Evolutionary conservation across 1,140 invertebrate genomes (phyloP).

Genomic region (Drosophila elegans): DNA sequence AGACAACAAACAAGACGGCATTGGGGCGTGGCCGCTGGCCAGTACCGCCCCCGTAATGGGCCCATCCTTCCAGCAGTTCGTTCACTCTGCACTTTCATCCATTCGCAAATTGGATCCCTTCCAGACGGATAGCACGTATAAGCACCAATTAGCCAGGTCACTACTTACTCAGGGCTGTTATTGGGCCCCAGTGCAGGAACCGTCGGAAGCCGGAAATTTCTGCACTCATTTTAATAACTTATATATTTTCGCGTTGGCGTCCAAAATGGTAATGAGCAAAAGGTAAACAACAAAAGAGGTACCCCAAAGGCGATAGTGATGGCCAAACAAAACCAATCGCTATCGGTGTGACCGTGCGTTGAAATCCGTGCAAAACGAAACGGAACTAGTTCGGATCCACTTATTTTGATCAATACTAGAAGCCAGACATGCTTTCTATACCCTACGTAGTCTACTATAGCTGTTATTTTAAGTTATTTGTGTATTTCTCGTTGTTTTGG

Average conservation of each 20-base stretch:
- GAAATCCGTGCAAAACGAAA: neutral
- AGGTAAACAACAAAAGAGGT: conserved; percentile 36
- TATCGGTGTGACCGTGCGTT: conserved; percentile 4
- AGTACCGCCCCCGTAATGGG: conserved; percentile 7
- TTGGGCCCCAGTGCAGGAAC: conserved; percentile 91
- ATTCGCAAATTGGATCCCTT: conserved; percentile 19
- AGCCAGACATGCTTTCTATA: too few relatives aligned
- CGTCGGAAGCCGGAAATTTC: conserved; percentile 86
- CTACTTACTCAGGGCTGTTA: conserved; percentile 90
- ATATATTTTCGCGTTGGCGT: conserved; percentile 38
- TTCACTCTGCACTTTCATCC: conserved; percentile 10
- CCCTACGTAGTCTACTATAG: too few relatives aligned
- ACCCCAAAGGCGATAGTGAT: neutral
- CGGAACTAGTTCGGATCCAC: neutral
- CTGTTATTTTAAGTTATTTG: too few relatives aligned
- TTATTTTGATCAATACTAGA: neutral
- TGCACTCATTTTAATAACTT: conserved; percentile 46
- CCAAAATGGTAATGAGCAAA: conserved; percentile 48
- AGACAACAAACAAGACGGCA: conserved; percentile 22
- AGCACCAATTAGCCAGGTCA: neutral
- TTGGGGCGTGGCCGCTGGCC: conserved; percentile 8
- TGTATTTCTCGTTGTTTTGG: too few relatives aligned
- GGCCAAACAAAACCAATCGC: neutral
- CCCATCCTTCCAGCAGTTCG: conserved; percentile 4
- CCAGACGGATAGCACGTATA: conserved; percentile 8